Evolutionary conservation across 2,797 vertebrate species (phyloP).

Genomic region (Potorous gilbertii): DNA sequence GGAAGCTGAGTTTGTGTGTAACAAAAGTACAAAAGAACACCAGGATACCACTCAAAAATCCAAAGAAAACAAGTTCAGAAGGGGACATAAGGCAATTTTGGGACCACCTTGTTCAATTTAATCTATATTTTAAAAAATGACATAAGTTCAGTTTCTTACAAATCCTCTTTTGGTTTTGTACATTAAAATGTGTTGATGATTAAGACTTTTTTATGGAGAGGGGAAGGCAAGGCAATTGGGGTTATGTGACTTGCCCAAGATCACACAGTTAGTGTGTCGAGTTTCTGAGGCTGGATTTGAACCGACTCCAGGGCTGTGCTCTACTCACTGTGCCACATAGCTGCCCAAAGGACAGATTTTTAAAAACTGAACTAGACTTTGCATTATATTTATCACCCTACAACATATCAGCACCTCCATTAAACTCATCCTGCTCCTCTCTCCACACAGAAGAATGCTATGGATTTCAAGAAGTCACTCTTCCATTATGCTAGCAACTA

Average conservation of each 20-base stretch:
- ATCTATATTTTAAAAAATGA: not conserved
- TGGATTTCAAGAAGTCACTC: not conserved
- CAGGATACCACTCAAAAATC: not conserved
- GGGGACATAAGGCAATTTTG: not conserved
- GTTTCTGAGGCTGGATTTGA: no score
- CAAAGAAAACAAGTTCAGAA: not conserved
- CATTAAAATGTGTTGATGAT: not conserved
- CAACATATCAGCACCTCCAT: accelerated
- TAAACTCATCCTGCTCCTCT: not conserved
- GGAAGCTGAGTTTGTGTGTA: not conserved
- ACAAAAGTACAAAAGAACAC: not conserved
- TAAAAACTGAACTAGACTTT: not conserved
- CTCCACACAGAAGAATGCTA: slow-evolving; percentile 2
- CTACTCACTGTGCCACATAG: no score
- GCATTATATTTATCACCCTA: not conserved
- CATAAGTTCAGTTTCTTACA: not conserved
- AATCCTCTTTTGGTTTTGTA: not conserved
- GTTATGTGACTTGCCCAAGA: no score
- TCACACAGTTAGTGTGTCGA: no score
- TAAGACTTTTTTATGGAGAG: no score
- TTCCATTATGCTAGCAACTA: not conserved
- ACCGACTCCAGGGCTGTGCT: no score
- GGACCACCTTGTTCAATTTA: not conserved
- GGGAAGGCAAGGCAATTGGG: no score
- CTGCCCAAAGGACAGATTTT: not conserved